A percentile compares a stretch with the other conserved stretches of the same genome.
Conservation (phyloP, 1,140 invertebrate genomes). For the Chlorops oryzae region DNA sequence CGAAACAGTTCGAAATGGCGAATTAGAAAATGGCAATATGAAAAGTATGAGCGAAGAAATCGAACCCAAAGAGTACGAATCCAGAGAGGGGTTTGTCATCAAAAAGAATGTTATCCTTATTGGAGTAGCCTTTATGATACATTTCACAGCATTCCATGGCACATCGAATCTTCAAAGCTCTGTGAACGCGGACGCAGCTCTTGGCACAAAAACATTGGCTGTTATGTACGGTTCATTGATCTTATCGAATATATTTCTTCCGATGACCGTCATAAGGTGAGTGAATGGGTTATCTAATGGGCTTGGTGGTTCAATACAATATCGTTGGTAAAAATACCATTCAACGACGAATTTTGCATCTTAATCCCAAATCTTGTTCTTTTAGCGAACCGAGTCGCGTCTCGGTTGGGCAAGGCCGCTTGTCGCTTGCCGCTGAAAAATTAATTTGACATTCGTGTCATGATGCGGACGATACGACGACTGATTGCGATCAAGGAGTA, state of each 20-base stretch:
- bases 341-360: no score
- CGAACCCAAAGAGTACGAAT: conserved; percentile 25
- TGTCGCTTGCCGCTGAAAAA: no score
- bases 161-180: conserved; percentile 85
- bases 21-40: not conserved
- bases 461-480: no score
- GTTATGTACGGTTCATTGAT: conserved; percentile 85
- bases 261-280: conserved; percentile 50
- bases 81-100: conserved; percentile 54
- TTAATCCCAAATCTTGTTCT: no score
- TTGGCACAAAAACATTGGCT: conserved; percentile 76
- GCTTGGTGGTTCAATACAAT: no score
- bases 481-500: no score
- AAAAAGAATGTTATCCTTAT: conserved; percentile 80
- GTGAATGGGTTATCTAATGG: no score
- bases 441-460: no score
- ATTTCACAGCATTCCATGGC: conserved; percentile 87
- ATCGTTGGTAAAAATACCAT: no score
- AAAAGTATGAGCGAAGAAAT: not conserved
- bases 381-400: no score
- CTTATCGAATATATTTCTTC: conserved; percentile 87
- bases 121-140: conserved; percentile 82
- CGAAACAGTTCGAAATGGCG: conserved; percentile 11
- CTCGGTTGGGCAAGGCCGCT: no score
- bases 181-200: conserved; percentile 75